phyloP scores from a whole-genome alignment of 2,797 vertebrate species.

The Rhabdophis nuchalis region DNA sequence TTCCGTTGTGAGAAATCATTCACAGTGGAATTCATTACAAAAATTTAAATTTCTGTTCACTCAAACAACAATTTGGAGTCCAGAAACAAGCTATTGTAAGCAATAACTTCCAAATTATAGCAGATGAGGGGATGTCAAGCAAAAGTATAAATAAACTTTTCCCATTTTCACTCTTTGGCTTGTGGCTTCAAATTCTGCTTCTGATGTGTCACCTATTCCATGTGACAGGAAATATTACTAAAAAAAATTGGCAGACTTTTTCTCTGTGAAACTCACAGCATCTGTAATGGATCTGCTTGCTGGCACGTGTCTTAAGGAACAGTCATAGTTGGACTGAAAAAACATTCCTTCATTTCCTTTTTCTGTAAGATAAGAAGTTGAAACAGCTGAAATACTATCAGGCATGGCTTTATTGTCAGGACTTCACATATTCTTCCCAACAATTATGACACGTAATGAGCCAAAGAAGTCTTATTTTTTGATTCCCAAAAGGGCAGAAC shows the following conservation, averaged over 20 bases:
- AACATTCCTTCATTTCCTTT: conserved; percentile 42
- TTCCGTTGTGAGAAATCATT: not conserved
- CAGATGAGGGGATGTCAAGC: not conserved
- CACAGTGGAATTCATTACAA: not conserved
- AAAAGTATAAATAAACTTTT: not conserved
- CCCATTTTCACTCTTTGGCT: not conserved
- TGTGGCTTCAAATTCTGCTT: conserved; percentile 13
- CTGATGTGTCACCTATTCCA: conserved; percentile 41
- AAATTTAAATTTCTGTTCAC: not conserved
- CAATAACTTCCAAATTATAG: not conserved
- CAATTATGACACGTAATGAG: not conserved
- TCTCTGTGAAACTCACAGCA: conserved; percentile 6
- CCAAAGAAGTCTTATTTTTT: not conserved
- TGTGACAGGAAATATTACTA: conserved; percentile 48
- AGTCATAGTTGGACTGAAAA: conserved; percentile 17
- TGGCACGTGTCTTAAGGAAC: conserved; percentile 27
- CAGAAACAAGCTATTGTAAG: not conserved
- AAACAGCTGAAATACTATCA: conserved; percentile 35
- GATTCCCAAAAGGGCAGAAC: not conserved
- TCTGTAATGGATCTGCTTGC: conserved; percentile 34
- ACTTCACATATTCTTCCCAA: not conserved
- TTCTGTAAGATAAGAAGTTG: conserved; percentile 42
- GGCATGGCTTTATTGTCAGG: not conserved
- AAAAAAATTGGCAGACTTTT: conserved; percentile 25
- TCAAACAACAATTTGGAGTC: not conserved